Evolutionary conservation across 2,797 vertebrate species (phyloP).

Genomic region (Aldrovandia affinis): DNA sequence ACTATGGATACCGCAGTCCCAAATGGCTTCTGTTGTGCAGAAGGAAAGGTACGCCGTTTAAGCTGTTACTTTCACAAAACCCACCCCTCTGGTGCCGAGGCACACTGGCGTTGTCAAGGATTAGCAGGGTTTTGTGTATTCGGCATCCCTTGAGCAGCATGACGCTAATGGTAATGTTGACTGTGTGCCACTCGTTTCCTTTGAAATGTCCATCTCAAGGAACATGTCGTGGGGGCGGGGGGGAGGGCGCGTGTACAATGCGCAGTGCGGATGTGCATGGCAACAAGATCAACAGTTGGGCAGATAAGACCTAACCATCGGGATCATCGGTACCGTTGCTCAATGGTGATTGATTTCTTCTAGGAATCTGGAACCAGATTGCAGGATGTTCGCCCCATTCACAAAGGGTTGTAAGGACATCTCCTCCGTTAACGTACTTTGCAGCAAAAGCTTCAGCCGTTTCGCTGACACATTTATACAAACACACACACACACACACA

Average conservation of each 20-base stretch:
- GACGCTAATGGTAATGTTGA: constrained; percentile 30
- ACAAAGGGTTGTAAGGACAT: constrained; percentile 42
- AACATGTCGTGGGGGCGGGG: constrained; percentile 15
- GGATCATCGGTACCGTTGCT: constrained; percentile 2
- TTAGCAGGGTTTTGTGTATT: constrained; percentile 47
- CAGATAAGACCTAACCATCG: constrained; percentile 8
- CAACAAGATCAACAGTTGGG: constrained; percentile 28
- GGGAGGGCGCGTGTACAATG: constrained; percentile 12
- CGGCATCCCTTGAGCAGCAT: constrained; percentile 37
- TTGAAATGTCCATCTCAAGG: constrained; percentile 36
- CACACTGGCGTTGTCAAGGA: constrained; percentile 47
- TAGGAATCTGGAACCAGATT: constrained; percentile 35
- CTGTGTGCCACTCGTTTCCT: constrained; percentile 21
- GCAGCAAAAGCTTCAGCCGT: constrained; percentile 49
- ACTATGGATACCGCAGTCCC: constrained; percentile 67
- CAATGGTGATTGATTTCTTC: constrained; percentile 29
- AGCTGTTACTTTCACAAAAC: constrained; percentile 52
- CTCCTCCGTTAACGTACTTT: constrained; percentile 1
- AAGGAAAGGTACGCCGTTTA: constrained; percentile 58
- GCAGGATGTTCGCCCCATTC: constrained; percentile 28
- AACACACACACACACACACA: not conserved
- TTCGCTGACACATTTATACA: constrained; percentile 43
- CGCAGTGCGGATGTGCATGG: constrained; percentile 16
- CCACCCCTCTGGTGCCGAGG: constrained; percentile 39
- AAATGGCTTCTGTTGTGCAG: constrained; percentile 55